Conservation (phyloP, 2,797 vertebrate species). For the Vultur gryphus region DNA sequence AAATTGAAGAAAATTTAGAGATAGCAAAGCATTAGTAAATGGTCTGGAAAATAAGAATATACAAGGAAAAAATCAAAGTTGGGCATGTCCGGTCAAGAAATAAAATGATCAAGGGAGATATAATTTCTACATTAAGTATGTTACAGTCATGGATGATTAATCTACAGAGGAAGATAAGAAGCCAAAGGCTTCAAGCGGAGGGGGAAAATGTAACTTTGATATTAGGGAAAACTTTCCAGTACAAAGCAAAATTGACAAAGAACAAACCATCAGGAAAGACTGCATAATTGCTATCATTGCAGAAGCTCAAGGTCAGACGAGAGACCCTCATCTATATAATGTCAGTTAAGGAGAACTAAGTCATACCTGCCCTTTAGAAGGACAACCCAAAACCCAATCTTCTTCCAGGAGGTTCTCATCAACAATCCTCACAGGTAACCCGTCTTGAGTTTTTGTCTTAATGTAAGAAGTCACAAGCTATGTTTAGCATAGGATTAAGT, state of each 20-base stretch:
- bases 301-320: neutral
- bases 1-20: slow-evolving; percentile 2
- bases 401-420: neutral
- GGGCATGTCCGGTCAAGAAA: neutral
- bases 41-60: neutral
- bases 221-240: neutral
- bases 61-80: neutral
- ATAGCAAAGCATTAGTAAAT: neutral
- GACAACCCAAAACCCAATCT: rapidly evolving
- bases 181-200: neutral
- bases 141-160: neutral
- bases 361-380: neutral
- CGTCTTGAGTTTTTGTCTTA: neutral
- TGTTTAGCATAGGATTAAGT: neutral
- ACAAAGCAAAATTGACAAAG: neutral
- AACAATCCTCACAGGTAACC: neutral
- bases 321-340: neutral
- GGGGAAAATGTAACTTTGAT: neutral
- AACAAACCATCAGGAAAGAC: neutral
- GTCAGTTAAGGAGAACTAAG: neutral
- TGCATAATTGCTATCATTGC: neutral
- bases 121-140: slow-evolving; percentile 16
- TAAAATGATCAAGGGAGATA: neutral
- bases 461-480: neutral
- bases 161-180: neutral